Evolutionary conservation across 2,888 invertebrate species (phyloP).

Genomic region (Meghimatium bilineatum): DNA sequence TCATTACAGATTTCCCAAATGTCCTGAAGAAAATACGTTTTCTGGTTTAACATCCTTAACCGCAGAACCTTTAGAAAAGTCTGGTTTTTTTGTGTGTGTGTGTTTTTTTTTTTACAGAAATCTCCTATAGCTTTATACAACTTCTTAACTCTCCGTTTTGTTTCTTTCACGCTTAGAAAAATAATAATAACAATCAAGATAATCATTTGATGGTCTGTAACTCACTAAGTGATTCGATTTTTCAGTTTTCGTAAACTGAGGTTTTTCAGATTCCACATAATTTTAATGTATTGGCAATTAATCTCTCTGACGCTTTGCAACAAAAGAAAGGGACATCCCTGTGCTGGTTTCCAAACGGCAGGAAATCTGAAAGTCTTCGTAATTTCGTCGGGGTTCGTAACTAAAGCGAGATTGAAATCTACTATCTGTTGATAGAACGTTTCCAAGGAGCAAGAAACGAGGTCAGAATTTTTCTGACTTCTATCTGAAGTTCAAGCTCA

Average conservation of each 20-base stretch:
- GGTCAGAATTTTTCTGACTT: conserved; percentile 19
- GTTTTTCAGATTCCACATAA: conserved; percentile 32
- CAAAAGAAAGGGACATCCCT: conserved; percentile 5
- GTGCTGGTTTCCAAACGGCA: conserved; percentile 18
- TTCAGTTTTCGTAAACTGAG: conserved; percentile 30
- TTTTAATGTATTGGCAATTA: conserved; percentile 41
- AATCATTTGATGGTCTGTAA: conserved; percentile 23
- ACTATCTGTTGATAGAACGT: background rate
- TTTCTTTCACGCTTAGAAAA: background rate
- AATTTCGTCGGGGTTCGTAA: background rate
- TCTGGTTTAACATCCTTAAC: background rate
- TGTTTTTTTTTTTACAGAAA: background rate
- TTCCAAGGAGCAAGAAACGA: background rate
- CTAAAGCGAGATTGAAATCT: background rate
- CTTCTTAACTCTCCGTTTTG: background rate
- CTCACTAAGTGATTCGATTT: conserved; percentile 45
- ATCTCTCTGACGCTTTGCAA: conserved; percentile 16
- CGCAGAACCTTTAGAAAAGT: background rate
- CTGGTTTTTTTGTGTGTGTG: background rate
- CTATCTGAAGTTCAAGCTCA: conserved; percentile 15
- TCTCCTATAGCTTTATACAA: background rate
- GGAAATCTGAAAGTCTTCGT: background rate
- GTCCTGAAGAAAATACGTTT: background rate
- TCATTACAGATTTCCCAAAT: background rate
- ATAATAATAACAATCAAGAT: background rate